phyloP scores from a whole-genome alignment of 2,888 invertebrate genomes.

The Perizoma flavofasciatum region DNA sequence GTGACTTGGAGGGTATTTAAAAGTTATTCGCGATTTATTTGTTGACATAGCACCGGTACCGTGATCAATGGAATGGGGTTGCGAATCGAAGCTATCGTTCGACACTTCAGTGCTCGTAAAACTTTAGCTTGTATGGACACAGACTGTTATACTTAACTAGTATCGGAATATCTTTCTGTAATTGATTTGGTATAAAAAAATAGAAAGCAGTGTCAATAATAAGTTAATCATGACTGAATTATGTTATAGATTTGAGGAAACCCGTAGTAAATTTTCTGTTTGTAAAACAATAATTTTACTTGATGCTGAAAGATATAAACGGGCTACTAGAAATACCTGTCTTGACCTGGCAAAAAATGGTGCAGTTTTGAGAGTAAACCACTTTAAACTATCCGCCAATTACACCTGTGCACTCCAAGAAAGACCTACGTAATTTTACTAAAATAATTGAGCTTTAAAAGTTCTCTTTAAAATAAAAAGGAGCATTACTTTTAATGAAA shows the following conservation, averaged over 20 bases:
- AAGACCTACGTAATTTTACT: conserved; percentile 12
- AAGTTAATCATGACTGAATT: no score
- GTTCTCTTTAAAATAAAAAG: conserved; percentile 23
- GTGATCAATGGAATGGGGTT: neutral
- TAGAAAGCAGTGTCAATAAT: no score
- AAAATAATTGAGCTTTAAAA: conserved; percentile 18
- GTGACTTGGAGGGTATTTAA: neutral
- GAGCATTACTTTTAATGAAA: conserved; percentile 30
- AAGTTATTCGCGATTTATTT: conserved; percentile 11
- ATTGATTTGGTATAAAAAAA: no score
- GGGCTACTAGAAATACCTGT: no score
- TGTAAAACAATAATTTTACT: no score
- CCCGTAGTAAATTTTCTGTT: no score
- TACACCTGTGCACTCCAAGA: neutral
- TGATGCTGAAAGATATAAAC: no score
- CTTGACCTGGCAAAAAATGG: no score
- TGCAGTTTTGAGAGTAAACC: neutral
- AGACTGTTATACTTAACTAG: no score
- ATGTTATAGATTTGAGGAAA: no score
- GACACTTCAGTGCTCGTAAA: neutral
- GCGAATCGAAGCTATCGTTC: neutral
- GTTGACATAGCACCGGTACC: neutral
- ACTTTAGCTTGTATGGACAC: no score
- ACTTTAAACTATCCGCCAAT: neutral
- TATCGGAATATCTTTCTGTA: no score